Conservation (phyloP, 2,888 invertebrate genomes). For the Habroteleia sp. region DNA sequence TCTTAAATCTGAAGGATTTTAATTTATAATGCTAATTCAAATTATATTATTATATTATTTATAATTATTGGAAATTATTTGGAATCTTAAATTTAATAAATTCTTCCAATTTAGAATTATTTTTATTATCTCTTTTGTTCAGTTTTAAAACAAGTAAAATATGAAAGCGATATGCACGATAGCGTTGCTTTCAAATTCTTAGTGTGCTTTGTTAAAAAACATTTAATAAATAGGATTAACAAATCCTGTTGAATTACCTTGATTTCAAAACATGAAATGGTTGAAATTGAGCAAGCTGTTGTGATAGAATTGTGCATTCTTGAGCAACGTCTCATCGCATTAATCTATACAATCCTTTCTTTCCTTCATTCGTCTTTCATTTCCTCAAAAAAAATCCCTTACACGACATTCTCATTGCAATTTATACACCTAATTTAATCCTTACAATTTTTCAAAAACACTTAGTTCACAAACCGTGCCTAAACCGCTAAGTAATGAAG, state of each 20-base stretch:
- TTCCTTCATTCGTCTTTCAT: not conserved
- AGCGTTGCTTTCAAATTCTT: too few relatives aligned
- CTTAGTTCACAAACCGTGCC: too few relatives aligned
- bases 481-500: conserved; percentile 13
- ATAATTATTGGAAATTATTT: too few relatives aligned
- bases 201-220: conserved; percentile 26
- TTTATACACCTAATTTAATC: not conserved
- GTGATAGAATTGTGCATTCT: conserved; percentile 82
- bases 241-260: conserved; percentile 24
- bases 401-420: not conserved
- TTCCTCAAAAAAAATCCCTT: not conserved
- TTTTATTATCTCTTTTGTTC: too few relatives aligned
- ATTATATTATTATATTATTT: too few relatives aligned
- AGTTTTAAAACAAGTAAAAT: too few relatives aligned
- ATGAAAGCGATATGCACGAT: too few relatives aligned
- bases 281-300: conserved; percentile 67
- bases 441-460: not conserved
- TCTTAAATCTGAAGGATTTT: too few relatives aligned
- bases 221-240: too few relatives aligned
- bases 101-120: too few relatives aligned
- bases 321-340: conserved; percentile 69
- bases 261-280: conserved; percentile 66
- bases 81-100: too few relatives aligned
- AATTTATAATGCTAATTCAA: too few relatives aligned
- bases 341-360: not conserved